Base-by-base conservation (phyloP, 2,888 invertebrate genomes). In the Megalurothrips usitatus region DNA sequence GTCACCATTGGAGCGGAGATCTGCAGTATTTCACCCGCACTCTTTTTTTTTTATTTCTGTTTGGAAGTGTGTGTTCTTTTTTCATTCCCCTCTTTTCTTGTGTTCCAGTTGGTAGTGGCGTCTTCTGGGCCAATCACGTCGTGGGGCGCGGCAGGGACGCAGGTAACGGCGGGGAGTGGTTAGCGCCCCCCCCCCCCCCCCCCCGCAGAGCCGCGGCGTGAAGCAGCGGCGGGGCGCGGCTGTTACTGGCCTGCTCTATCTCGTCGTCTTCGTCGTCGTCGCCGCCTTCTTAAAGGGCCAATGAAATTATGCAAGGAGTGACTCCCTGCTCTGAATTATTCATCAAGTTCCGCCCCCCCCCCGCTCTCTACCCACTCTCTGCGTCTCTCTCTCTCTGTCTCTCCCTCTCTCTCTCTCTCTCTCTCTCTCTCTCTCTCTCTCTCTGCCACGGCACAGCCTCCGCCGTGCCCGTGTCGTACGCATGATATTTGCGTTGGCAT, bases 291-390 rank as follows among this genome's bases (percentile, higher is more conserved):
- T 68, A 68, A 68, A 68, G 68, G 68, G 68, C 68, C 68, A 68
- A 68, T 68, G 68, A 68, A 68, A 68, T 68, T 68, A 68, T 68
- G 68, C 68, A 68, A 68, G 68, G 68, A 68, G 68, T 68, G 68
- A 68, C 68, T 68, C 68, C 68, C 68, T 68, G 68, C 68, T 68
- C 68, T 68, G 68, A 68, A 68, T 68, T 68, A 68, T 68, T 68
- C 68, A 68, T 68, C 68, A 68, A 68, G 68, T 26, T 68, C 68
- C 68, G 34, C 6, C 34, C 6, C 34, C 6, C 34, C 6, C 34
- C 34, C 6, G 34, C 34, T 43, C 34, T 43, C 34, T 43, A 2
- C 34, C 34, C 34, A 2, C 34, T 6, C 34, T 6, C 34, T 43
- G 3, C 34, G 34, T 43, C 34, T 43, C 34, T 43, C 34, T 43